These are phyloP conservation scores for Lycaon pictus DNA, from an alignment of 2,113 vertebrate species.

Conservation along the genomic window DNA sequence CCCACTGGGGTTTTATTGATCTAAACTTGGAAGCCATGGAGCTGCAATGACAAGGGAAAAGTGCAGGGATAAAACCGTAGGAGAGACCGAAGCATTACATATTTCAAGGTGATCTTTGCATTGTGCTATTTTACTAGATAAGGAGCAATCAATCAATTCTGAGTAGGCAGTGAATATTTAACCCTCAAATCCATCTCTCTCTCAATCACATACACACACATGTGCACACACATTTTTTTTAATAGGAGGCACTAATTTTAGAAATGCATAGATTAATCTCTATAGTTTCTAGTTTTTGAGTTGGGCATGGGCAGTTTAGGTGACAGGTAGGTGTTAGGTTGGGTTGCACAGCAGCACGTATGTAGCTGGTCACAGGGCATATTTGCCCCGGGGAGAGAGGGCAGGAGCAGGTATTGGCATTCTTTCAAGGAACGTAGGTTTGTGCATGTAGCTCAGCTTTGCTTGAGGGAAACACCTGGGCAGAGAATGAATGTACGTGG, in stretches of 20 bases:
- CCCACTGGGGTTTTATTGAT: background rate
- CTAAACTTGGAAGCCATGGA: background rate
- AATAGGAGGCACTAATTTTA: background rate
- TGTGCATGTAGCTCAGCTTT: background rate
- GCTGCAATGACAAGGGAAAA: background rate
- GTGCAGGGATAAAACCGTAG: background rate
- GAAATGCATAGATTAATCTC: background rate
- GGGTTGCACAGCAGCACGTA: too few species aligned
- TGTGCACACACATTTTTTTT: background rate
- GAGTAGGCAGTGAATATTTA: background rate
- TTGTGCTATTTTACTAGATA: background rate
- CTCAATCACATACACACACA: too few species aligned
- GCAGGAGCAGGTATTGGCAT: background rate
- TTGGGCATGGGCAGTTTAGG: too few species aligned
- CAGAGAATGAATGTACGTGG: background rate
- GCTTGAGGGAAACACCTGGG: background rate
- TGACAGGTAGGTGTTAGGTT: too few species aligned
- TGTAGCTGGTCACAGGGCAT: accelerated
- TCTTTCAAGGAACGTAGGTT: background rate
- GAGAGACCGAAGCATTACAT: accelerated
- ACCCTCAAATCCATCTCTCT: background rate
- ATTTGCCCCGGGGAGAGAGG: background rate
- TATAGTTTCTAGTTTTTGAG: background rate
- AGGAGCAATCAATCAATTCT: accelerated
- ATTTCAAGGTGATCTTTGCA: background rate